Evolutionary conservation across 2,113 vertebrate species (phyloP).

Genomic region (Spea bombifrons): DNA sequence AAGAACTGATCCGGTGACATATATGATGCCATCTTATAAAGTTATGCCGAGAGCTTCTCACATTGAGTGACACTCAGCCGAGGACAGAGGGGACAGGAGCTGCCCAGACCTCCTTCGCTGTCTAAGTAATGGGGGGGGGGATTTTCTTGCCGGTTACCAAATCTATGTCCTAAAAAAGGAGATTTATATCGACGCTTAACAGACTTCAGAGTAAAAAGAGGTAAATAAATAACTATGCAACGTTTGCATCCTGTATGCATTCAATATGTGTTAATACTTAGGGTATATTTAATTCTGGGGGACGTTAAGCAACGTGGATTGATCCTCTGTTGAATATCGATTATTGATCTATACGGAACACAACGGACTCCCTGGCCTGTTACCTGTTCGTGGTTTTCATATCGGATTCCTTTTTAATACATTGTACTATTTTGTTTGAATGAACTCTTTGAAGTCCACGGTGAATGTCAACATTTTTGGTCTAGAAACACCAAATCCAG

Average conservation of each 20-base stretch:
- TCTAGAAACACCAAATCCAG: conserved; percentile 26
- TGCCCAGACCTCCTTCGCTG: no score
- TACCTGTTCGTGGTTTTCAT: neutral
- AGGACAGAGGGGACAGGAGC: no score
- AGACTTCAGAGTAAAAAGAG: conserved; percentile 33
- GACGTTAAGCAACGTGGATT: neutral
- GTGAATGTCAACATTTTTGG: conserved; percentile 34
- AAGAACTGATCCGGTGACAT: no score
- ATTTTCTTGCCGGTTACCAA: no score
- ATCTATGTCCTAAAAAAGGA: no score
- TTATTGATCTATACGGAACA: neutral
- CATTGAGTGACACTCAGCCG: no score
- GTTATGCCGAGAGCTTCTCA: no score
- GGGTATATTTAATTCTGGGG: neutral
- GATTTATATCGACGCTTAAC: neutral
- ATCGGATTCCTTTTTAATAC: neutral
- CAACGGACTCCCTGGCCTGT: neutral
- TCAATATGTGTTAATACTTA: neutral
- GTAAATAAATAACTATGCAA: conserved; percentile 36
- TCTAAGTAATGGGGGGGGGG: no score
- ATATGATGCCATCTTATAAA: no score
- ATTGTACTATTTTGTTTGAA: neutral
- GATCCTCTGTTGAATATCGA: neutral
- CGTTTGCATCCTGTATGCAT: conserved; percentile 18
- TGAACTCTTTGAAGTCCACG: conserved; percentile 13